Conservation (phyloP, 2,113 vertebrate species). For the Notothenia rossii region DNA sequence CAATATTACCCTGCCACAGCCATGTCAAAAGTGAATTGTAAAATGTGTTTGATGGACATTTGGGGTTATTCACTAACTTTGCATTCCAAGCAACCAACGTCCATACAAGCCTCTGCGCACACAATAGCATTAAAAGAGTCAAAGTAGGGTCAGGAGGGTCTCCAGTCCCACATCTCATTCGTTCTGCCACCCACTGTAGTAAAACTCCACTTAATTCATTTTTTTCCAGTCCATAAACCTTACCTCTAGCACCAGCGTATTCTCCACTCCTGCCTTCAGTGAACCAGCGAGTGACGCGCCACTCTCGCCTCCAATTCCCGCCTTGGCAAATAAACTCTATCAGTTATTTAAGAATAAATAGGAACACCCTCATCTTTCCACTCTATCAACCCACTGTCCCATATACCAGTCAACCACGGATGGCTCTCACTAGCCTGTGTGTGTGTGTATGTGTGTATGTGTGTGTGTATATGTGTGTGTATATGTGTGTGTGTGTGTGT, state of each 20-base stretch:
- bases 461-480: slow-evolving; percentile 8
- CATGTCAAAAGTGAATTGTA: not conserved
- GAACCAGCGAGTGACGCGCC: slow-evolving; percentile 69
- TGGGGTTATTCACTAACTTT: slow-evolving; percentile 2
- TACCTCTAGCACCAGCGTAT: slow-evolving; percentile 15
- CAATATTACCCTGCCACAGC: not conserved
- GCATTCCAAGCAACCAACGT: not conserved
- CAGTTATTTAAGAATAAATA: slow-evolving; percentile 87
- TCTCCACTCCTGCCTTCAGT: slow-evolving; percentile 51
- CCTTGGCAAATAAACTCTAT: slow-evolving; percentile 79
- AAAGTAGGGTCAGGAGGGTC: slow-evolving; percentile 2
- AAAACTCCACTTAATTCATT: slow-evolving; percentile 71
- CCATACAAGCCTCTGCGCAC: slow-evolving; percentile 1
- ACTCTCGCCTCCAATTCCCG: slow-evolving; percentile 70
- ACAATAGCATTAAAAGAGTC: slow-evolving; percentile 23
- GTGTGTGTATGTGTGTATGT: slow-evolving; percentile 37
- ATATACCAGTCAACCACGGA: slow-evolving; percentile 63
- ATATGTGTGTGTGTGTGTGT: no score
- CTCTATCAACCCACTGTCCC: slow-evolving; percentile 74
- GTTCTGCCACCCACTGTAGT: slow-evolving; percentile 52
- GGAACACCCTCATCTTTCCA: slow-evolving; percentile 83
- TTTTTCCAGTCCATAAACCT: slow-evolving; percentile 67
- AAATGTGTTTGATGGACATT: not conserved
- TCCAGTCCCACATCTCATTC: slow-evolving; percentile 53
- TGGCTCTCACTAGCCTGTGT: slow-evolving; percentile 35